These are phyloP conservation scores for Monochamus alternatus DNA, from an alignment of 2,888 invertebrate species.

Conservation along the genomic window DNA sequence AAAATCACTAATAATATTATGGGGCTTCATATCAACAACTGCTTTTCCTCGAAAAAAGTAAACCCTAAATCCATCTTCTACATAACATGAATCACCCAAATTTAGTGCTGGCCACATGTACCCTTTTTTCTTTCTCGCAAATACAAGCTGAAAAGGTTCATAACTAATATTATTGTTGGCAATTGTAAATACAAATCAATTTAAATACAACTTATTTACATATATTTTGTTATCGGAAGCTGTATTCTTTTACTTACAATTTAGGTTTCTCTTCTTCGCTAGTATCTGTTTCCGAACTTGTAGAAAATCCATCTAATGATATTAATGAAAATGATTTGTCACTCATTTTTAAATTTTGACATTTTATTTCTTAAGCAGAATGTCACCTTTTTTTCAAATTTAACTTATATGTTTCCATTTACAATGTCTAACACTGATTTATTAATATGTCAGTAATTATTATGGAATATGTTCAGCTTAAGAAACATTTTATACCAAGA, in stretches of 20 bases:
- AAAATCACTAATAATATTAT: slow-evolving; percentile 46
- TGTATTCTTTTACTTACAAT: slow-evolving; percentile 32
- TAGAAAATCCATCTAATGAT: slow-evolving; percentile 18
- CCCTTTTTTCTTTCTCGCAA: slow-evolving; percentile 52
- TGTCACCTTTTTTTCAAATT: not conserved
- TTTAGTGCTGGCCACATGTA: slow-evolving; percentile 52
- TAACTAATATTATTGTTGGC: slow-evolving; percentile 47
- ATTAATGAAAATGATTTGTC: slow-evolving; percentile 19
- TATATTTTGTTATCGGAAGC: not conserved
- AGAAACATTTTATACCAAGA: too few relatives aligned
- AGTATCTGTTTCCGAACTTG: slow-evolving; percentile 14
- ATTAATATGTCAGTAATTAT: too few relatives aligned
- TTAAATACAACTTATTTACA: not conserved
- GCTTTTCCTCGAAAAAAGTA: slow-evolving; percentile 55
- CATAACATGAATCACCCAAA: slow-evolving; percentile 44
- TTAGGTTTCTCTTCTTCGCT: slow-evolving; percentile 19
- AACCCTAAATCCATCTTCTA: slow-evolving; percentile 44
- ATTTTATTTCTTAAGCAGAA: slow-evolving; percentile 2
- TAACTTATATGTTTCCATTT: not conserved
- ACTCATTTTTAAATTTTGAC: slow-evolving; percentile 40
- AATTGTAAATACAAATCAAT: slow-evolving; percentile 23
- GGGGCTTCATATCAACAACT: slow-evolving; percentile 43
- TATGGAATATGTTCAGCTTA: too few relatives aligned
- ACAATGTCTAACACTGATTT: too few relatives aligned
- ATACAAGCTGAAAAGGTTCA: slow-evolving; percentile 55